Percentiles rank a stretch among this genome's conserved stretches.
Evolutionary conservation across 2,797 vertebrate species (phyloP).

Genomic region (Acropternis orthonyx): DNA sequence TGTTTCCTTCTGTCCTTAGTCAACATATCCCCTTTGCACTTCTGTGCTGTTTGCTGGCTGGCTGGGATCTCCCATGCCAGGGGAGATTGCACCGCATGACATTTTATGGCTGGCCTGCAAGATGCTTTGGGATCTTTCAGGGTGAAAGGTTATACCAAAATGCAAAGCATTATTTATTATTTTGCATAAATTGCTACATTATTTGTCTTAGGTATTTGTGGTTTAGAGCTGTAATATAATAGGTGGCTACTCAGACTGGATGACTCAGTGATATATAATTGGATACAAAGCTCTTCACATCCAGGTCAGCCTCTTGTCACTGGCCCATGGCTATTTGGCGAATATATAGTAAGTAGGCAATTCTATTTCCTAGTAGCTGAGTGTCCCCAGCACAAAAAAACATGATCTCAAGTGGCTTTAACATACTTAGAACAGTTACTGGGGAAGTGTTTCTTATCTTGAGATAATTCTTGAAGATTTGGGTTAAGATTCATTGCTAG

Average conservation of each 20-base stretch:
- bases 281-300: slow-evolving; percentile 28
- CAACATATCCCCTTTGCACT: background rate
- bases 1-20: background rate
- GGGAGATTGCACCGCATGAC: background rate
- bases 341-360: background rate
- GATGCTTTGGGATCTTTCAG: background rate
- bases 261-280: slow-evolving; percentile 7
- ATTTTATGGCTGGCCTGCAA: background rate
- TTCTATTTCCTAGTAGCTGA: background rate
- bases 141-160: background rate
- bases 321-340: background rate
- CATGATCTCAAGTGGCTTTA: background rate
- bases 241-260: background rate
- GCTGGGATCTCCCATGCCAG: background rate
- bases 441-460: background rate
- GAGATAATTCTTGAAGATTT: background rate
- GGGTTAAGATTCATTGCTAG: background rate
- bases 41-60: background rate
- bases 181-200: slow-evolving; percentile 4
- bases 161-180: slow-evolving; percentile 13
- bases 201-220: slow-evolving; percentile 6
- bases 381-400: background rate
- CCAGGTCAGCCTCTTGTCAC: background rate
- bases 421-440: background rate
- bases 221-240: slow-evolving; percentile 34